Base-by-base conservation (phyloP, 2,113 vertebrate species). In the Alectura lathami region DNA sequence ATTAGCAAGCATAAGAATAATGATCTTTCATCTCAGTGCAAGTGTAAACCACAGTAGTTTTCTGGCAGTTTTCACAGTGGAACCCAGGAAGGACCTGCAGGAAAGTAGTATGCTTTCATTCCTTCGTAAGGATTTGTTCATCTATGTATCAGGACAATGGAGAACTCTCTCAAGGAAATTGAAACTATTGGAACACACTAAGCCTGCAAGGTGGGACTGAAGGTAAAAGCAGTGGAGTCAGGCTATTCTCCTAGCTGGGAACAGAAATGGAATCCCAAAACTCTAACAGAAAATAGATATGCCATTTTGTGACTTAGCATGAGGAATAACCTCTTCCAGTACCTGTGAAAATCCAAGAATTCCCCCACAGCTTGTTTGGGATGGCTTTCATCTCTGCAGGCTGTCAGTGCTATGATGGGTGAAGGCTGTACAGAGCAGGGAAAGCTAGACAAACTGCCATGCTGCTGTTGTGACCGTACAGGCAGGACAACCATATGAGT, bases 271-370 rank as follows among this genome's bases (percentile, higher is more conserved):
- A 5, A 50, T 79, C 29, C 76, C 53, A 51, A 38, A 76, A 17
- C 6, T 51, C 2, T 73, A 2, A 36, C 82, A 48, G 47, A n/a
- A 75, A 74, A 66, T 6, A 73, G 4, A 22, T 40, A 22, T 0
- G 0, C 11, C 13, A 38, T 63, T 73, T 88, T 12, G 10, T 51
- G 9, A 47, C 0, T 0, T 26, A 78, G 4, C 2, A 0, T 66
- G 15, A 82, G 34, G 0, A 8, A 70, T 77, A 91, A 29, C 26
- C 8, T 86, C 47, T 84, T 78, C 21, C 34, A 78, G n/a, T 8
- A 21, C 1, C 0, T 24, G 0, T 48, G 30, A 36, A 86, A 48
- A 26, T 67, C n/a, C 53, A 5, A 3, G 29, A 84, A 29, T 50
- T 86, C 22, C 6, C 21, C 14, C 8, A 7, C 8, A 64, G 21